Base-by-base conservation (phyloP, 1,140 invertebrate genomes). In the Solenopsis fugax region DNA sequence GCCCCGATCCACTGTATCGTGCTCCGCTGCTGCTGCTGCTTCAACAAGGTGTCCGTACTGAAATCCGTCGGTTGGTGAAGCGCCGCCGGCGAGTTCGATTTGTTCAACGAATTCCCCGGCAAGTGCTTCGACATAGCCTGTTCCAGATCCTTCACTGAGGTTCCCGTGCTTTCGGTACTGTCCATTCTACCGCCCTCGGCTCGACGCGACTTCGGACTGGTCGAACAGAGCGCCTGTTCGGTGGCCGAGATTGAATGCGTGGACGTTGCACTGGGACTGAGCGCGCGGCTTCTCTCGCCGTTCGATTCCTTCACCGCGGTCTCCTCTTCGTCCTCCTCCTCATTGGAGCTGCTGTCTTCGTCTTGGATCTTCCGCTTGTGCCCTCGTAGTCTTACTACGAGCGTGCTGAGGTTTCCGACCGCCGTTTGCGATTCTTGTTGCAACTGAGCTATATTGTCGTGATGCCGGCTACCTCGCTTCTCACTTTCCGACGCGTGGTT, bases 71-170 rank as follows among this genome's bases (percentile, higher is more conserved):
- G 97, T 89, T 97, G 96, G 89, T 97, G 97, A 0, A 95, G 95
- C 4, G 96, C 62, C 4, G 96, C 81, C 13, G 90, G 95, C 9
- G 96, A 96, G 21, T 96, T 93, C 5, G 96, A 95, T 72, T 96
- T 96, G 89, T 95, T 96, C 67, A 97, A 96, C 6, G 96, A 94
- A 6, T 93, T 94, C 7, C 96, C 96, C 0, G 98, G 98, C 58
- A 99, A 95, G 95, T 99, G 98, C 93, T 99, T 98, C 29, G 98
- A 99, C 98, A 99, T 99, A 16, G 98, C 98, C 91, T 99, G 98
- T 94, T 99, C 98, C 86, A 99, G 95, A 91, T 99, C 98, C 93
- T 98, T 98, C 0, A 98, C 98, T 0, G 97, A 97, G 3, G 97
- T 96, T 4, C 95, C 96, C 6, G 94, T 86, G 90, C 62, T 94